Percentiles rank a stretch among this genome's conserved stretches.
Conservation (phyloP, 2,888 invertebrate genomes). For the Sarcophaga variegata region DNA sequence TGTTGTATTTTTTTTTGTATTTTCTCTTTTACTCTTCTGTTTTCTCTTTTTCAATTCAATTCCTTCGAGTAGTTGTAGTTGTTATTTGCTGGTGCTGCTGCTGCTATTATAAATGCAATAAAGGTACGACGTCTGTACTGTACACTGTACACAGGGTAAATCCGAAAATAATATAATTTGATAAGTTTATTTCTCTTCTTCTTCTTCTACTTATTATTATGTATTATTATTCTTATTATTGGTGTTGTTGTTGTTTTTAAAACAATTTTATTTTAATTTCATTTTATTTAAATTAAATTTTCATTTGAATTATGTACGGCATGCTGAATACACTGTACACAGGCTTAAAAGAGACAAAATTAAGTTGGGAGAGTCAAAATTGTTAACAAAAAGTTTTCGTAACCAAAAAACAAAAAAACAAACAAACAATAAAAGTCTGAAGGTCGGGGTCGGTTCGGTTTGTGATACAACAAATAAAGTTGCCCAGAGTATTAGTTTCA, state of each 20-base stretch:
- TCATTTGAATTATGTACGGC: slow-evolving; percentile 9
- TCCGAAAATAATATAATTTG: slow-evolving; percentile 51
- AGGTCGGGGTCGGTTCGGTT: not conserved
- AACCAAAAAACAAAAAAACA: not conserved
- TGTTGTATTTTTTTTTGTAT: slow-evolving; percentile 66
- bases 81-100: slow-evolving; percentile 1
- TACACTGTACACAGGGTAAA: not conserved
- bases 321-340: slow-evolving; percentile 1
- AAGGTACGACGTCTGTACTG: slow-evolving; percentile 32
- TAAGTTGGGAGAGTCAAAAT: not conserved
- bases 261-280: not conserved
- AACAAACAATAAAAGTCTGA: not conserved
- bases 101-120: slow-evolving; percentile 45
- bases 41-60: slow-evolving; percentile 50
- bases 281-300: slow-evolving; percentile 71
- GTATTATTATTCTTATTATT: not conserved
- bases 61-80: slow-evolving; percentile 32
- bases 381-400: not conserved
- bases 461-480: too few relatives aligned
- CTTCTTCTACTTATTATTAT: slow-evolving; percentile 63
- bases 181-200: slow-evolving; percentile 49
- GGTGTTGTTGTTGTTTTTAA: too few relatives aligned
- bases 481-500: too few relatives aligned
- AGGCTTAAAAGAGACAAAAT: not conserved
- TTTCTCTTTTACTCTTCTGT: slow-evolving; percentile 60